phyloP scores from a whole-genome alignment of 2,888 invertebrate species.

The Digitonthophagus gazella region DNA sequence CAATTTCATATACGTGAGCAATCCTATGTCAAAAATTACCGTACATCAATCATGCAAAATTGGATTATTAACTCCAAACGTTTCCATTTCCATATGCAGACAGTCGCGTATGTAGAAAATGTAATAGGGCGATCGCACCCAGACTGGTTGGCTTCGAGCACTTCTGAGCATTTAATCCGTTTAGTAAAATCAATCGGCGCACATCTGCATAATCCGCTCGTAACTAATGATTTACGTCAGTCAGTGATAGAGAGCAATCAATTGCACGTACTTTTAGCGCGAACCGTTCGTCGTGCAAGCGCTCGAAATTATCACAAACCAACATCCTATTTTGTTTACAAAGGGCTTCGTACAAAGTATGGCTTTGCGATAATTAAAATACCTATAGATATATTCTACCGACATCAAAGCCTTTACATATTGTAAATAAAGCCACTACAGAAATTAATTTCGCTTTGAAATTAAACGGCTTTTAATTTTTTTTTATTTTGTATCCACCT shows the following conservation, averaged over 20 bases:
- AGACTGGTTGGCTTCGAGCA: not conserved
- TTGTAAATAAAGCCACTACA: no score
- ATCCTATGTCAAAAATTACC: no score
- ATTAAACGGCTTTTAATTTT: no score
- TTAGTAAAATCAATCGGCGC: not conserved
- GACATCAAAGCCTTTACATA: not conserved
- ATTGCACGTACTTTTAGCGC: not conserved
- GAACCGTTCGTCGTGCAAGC: not conserved
- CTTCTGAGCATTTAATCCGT: not conserved
- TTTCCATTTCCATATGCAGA: not conserved
- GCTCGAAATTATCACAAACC: not conserved
- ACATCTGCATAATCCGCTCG: not conserved
- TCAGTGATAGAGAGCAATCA: not conserved
- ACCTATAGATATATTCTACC: not conserved
- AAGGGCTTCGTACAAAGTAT: not conserved
- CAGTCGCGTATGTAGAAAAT: not conserved
- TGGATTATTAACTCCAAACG: not conserved
- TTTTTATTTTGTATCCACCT: no score
- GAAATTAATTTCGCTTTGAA: no score
- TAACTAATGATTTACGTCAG: not conserved
- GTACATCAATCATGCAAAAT: not conserved
- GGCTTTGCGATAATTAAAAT: not conserved
- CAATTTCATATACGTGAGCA: no score
- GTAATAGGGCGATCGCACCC: not conserved
- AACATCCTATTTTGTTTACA: not conserved